A percentile compares a stretch with the other conserved stretches of the same genome.
phyloP scores from a whole-genome alignment of 2,797 vertebrate species.

The Sebastes diaconus region DNA sequence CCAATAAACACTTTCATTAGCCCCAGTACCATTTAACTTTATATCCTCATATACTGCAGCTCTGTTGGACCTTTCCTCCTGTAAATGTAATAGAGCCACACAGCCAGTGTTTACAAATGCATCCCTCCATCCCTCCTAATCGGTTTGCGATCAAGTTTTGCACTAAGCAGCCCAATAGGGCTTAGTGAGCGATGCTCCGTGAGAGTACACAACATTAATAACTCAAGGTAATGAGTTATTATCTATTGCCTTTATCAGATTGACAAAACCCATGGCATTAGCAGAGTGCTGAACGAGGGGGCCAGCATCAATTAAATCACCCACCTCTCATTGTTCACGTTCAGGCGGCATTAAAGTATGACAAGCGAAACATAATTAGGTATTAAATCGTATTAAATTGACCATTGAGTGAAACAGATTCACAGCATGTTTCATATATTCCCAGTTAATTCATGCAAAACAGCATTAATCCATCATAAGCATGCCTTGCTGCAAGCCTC shows the following conservation, averaged over 20 bases:
- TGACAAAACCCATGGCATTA: constrained; percentile 48
- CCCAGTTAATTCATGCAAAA: constrained; percentile 74
- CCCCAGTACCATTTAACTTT: constrained; percentile 44
- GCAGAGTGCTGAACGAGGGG: constrained; percentile 27
- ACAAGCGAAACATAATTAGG: constrained; percentile 79
- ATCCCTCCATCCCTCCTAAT: constrained; percentile 21
- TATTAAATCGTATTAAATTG: constrained; percentile 80
- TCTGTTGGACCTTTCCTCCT: constrained; percentile 5
- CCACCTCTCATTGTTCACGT: constrained; percentile 61
- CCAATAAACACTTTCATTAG: constrained; percentile 38
- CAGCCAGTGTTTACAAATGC: constrained; percentile 35
- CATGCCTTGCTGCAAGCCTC: constrained; percentile 21
- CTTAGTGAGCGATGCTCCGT: constrained; percentile 14
- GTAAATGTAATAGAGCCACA: not conserved
- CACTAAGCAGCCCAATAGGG: constrained; percentile 11
- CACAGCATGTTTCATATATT: constrained; percentile 70
- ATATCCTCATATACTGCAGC: constrained; percentile 29
- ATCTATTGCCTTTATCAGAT: constrained; percentile 61
- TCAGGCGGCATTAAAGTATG: constrained; percentile 63
- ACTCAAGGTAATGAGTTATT: constrained; percentile 64
- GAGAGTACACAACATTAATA: constrained; percentile 50
- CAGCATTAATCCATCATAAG: constrained; percentile 71
- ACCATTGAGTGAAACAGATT: constrained; percentile 71
- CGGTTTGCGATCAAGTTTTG: constrained; percentile 40
- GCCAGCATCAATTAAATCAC: constrained; percentile 66